Base-by-base conservation (phyloP, 1,140 invertebrate genomes). In the Drosophila quadrilineata region DNA sequence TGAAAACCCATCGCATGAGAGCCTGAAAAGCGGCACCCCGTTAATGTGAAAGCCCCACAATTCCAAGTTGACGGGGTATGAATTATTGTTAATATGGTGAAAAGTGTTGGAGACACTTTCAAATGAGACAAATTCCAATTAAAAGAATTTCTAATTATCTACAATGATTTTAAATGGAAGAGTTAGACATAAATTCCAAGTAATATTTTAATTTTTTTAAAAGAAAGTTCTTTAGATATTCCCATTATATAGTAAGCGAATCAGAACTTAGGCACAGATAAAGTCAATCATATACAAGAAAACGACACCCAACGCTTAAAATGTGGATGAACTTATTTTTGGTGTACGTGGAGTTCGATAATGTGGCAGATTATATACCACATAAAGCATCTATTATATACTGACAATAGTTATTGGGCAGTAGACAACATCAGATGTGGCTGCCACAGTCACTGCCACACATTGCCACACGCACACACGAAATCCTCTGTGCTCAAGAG, bases 401-500 rank as follows among this genome's bases (percentile, higher is more conserved):
- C n/a, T n/a, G n/a, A n/a, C n/a, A n/a, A n/a, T 54, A 41, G 24
- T 8, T 54, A 54, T 21, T 38, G 6, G 5, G n/a, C n/a, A 45
- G 19, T 21, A 63, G 26, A 54, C 16, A 45, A 48, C 17, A 40
- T 56, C 60, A 29, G 19, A 60, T 63, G 26, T 48, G 14, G 26
- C 26, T 48, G 35, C 60, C n/a, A n/a, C n/a, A n/a, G n/a, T n/a
- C n/a, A n/a, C n/a, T n/a, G n/a, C n/a, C n/a, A n/a, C n/a, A n/a
- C n/a, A n/a, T n/a, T n/a, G n/a, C n/a, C 45, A 71, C 66, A 70
- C 45, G 70, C 57, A 71, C 75, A 79, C 65, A 79, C 59, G 52
- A 56, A 71, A 69, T 64, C 59, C 71, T n/a, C n/a, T 69, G 67
- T 84, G 80, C 75, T 85, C 80, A 85, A 85, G 80, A 85, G 80